Base-by-base conservation (phyloP, 2,888 invertebrate genomes). In the Oligia strigilis region DNA sequence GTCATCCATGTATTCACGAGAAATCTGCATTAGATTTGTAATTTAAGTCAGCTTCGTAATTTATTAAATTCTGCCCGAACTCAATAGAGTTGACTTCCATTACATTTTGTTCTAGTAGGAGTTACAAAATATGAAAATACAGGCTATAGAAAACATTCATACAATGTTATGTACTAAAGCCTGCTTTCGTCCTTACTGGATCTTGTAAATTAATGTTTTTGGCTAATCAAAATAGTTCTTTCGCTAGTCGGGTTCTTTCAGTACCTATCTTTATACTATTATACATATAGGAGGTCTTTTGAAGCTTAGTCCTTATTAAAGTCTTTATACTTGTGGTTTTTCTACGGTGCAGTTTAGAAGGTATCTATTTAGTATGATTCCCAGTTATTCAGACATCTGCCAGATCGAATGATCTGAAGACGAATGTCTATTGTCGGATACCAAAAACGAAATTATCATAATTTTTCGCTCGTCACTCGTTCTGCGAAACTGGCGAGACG, bases 401-500 rank as follows among this genome's bases (percentile, higher is more conserved):
- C 77, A 75, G 90, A 89, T 89, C 90, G 29, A 29, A 29, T 29
- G 29, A 29, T 29, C 29, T 29, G 29, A 29, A 29, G 29, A 29
- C 29, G 29, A 29, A 29, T 29, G 76, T 87, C 91, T 89, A 87
- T 90, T 89, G 88, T 90, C 78, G 86, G 83, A 89, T 88, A 86
- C 81, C 82, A 79, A 89, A 88, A 89, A 76, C 74, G 58, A 86
- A 89, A 94, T 95, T 94, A 93, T 89, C 94, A 95, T 95, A 95
- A 95, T 94, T 95, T 95, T 94, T 93, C 94, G 93, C 94, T 94
- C 91, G 88, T 86, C 90, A 90, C 84, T 92, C 89, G 87, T 91
- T 93, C 90, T 90, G 92, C 90, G 90, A 94, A 92, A 92, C 89
- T 88, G 81, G 82, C 85, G 89, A 93, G 91, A 90, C 90, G 91